These are phyloP conservation scores for Heliopora coerulea DNA, from an alignment of 92 coral and sea anemone genomes.

Conservation along the genomic window DNA sequence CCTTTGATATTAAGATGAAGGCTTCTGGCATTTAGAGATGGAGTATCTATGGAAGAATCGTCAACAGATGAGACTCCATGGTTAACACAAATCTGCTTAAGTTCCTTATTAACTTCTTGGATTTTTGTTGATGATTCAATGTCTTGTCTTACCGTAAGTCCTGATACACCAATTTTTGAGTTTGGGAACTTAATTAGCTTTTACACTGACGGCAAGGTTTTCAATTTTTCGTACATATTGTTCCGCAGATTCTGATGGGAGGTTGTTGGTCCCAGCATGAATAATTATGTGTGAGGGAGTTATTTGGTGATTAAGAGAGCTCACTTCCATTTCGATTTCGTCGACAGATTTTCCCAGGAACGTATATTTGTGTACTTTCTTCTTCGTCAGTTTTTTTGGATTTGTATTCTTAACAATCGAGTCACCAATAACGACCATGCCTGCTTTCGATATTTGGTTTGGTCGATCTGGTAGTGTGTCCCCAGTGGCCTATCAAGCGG, in stretches of 20 bases:
- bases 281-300: too few species aligned
- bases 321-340: not conserved
- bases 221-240: slow-evolving; percentile 39
- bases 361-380: not conserved
- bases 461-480: too few species aligned
- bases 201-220: slow-evolving; percentile 15
- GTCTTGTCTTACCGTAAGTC: slow-evolving; percentile 45
- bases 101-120: slow-evolving; percentile 31
- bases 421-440: too few species aligned
- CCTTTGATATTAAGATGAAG: slow-evolving; percentile 44
- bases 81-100: slow-evolving; percentile 7
- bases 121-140: slow-evolving; percentile 14
- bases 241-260: slow-evolving; percentile 39
- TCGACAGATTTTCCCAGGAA: not conserved
- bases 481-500: too few species aligned
- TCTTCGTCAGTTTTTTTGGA: too few species aligned
- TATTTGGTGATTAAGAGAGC: not conserved
- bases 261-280: slow-evolving; percentile 50
- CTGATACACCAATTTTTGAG: slow-evolving; percentile 50
- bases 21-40: slow-evolving; percentile 46
- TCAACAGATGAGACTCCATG: slow-evolving; percentile 24
- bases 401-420: too few species aligned
- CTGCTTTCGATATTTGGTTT: too few species aligned
- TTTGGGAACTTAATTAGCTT: slow-evolving; percentile 42
- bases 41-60: slow-evolving; percentile 37